These are phyloP conservation scores for Gymnosoma rotundatum DNA, from an alignment of 2,888 invertebrate species.

Conservation along the genomic window DNA sequence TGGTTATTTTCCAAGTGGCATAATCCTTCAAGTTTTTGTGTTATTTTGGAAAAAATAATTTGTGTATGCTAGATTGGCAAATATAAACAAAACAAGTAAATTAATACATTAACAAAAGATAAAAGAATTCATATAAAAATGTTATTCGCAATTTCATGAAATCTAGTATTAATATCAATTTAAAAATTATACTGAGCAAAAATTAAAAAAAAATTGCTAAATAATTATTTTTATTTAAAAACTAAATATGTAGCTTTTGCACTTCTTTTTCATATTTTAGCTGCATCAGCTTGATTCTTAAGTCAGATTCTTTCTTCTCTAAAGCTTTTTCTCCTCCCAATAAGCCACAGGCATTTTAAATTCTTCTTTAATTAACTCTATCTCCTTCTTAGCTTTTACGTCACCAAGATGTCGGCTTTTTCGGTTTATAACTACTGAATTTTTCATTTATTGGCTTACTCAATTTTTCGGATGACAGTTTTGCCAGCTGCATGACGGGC, in stretches of 20 bases:
- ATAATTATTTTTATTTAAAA: too few species aligned
- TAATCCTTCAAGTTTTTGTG: too few species aligned
- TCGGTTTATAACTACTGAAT: background rate
- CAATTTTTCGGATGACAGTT: slow-evolving; percentile 1
- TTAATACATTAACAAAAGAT: too few species aligned
- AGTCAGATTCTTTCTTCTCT: background rate
- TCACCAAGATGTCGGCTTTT: background rate
- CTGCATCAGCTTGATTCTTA: slow-evolving; percentile 10
- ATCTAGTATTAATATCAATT: too few species aligned
- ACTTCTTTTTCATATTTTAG: slow-evolving; percentile 6
- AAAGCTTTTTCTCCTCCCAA: background rate
- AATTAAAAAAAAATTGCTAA: too few species aligned
- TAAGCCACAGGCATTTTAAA: background rate
- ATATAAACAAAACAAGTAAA: too few species aligned
- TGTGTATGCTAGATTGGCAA: too few species aligned
- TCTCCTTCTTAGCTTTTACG: slow-evolving; percentile 4
- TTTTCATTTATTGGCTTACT: background rate
- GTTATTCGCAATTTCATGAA: too few species aligned
- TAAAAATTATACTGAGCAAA: too few species aligned
- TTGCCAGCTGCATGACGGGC: slow-evolving; percentile 8
- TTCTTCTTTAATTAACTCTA: slow-evolving; percentile 26
- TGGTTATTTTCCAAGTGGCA: too few species aligned
- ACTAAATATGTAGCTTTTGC: background rate
- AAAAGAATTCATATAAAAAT: background rate
- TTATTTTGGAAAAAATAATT: too few species aligned